phyloP scores from a whole-genome alignment of 2,113 vertebrate genomes.

The Prionailurus bengalensis region DNA sequence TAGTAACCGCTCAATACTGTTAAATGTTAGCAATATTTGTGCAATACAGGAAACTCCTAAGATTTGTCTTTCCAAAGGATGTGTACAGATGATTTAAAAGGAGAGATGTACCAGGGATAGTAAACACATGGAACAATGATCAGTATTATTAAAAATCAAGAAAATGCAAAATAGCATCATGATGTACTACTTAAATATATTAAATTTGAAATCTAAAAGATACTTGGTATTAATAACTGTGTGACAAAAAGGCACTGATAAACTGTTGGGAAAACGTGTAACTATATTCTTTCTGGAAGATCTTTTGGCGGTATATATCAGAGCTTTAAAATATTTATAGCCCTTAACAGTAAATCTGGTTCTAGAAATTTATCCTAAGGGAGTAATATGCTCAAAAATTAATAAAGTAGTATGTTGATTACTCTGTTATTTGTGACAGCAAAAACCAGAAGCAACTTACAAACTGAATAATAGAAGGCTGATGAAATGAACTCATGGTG shows the following conservation, averaged over 20 bases:
- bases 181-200: not conserved
- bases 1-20: not conserved
- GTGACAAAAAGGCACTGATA: not conserved
- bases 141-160: not conserved
- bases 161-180: not conserved
- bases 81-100: not conserved
- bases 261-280: not conserved
- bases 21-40: not conserved
- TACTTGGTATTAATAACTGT: not conserved
- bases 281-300: not conserved
- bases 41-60: not conserved
- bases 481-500: not conserved
- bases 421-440: not conserved
- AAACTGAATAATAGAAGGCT: not conserved
- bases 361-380: slow-evolving; percentile 41
- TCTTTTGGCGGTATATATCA: not conserved
- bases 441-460: slow-evolving; percentile 30
- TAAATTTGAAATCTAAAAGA: not conserved
- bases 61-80: not conserved
- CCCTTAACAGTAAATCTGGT: not conserved
- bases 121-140: not conserved
- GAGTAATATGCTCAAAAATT: slow-evolving; percentile 38
- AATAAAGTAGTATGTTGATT: slow-evolving; percentile 16
- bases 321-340: slow-evolving; percentile 26
- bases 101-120: not conserved